Percentiles rank a stretch among this genome's conserved stretches.
These are phyloP conservation scores for Philereme vetulata DNA, from an alignment of 2,888 invertebrate genomes.

Conservation along the genomic window DNA sequence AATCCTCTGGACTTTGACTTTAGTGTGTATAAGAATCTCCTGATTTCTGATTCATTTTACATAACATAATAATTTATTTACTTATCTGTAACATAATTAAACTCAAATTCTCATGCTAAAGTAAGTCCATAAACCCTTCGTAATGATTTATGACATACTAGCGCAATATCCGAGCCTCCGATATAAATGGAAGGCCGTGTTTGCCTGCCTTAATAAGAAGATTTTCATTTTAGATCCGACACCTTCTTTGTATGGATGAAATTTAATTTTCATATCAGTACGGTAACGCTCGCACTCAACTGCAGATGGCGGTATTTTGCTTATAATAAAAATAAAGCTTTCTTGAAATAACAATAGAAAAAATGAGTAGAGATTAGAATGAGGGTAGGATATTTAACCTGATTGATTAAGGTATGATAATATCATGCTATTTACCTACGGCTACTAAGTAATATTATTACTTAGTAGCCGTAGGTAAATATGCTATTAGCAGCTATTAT, in stretches of 20 bases:
- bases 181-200: slow-evolving; percentile 62
- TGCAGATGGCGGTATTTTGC: slow-evolving; percentile 15
- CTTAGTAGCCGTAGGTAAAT: no score
- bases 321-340: slow-evolving; percentile 27
- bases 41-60: no score
- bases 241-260: slow-evolving; percentile 59
- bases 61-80: neutral
- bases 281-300: slow-evolving; percentile 17
- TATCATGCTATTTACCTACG: neutral
- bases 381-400: slow-evolving; percentile 3
- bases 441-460: no score
- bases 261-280: slow-evolving; percentile 64
- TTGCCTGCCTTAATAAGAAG: slow-evolving; percentile 70
- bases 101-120: slow-evolving; percentile 20
- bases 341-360: slow-evolving; percentile 20
- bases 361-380: slow-evolving; percentile 10
- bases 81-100: slow-evolving; percentile 32
- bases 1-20: no score
- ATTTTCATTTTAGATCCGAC: slow-evolving; percentile 69
- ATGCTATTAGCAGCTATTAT: no score
- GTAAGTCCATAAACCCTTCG: slow-evolving; percentile 41
- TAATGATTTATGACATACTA: slow-evolving; percentile 68
- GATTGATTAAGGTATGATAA: slow-evolving; percentile 9
- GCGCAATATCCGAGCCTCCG: slow-evolving; percentile 59
- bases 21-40: no score